Percentiles rank a stretch among this genome's conserved stretches.
phyloP scores from a whole-genome alignment of 2,113 vertebrate genomes.

The Ammodytes marinus region DNA sequence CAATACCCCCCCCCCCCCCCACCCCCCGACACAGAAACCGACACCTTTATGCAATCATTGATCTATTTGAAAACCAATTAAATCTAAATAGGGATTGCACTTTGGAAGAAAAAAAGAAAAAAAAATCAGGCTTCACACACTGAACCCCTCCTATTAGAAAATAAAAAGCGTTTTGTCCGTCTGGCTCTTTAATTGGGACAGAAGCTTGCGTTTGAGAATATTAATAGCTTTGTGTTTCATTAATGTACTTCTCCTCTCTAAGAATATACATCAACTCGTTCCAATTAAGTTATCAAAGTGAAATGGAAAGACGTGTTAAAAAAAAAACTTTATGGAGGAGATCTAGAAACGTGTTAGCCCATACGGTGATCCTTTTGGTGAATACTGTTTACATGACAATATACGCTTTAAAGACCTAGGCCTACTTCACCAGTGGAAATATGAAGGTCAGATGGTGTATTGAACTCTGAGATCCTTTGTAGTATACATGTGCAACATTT shows the following conservation, averaged over 20 bases:
- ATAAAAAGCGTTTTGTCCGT: conserved; percentile 60
- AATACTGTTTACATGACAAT: too few relatives aligned
- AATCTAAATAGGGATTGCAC: conserved; percentile 65
- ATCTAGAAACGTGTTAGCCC: not conserved
- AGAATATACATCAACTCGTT: conserved; percentile 15
- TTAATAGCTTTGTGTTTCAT: conserved; percentile 55
- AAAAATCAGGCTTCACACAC: conserved; percentile 58
- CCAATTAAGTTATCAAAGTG: conserved; percentile 55
- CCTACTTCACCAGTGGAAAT: too few relatives aligned
- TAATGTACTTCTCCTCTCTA: conserved; percentile 17
- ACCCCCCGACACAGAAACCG: conserved; percentile 1
- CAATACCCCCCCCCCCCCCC: not conserved
- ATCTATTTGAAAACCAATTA: conserved; percentile 78
- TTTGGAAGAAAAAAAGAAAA: conserved; percentile 18
- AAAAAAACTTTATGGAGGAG: not conserved
- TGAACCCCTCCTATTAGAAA: conserved; percentile 59
- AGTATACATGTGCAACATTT: too few relatives aligned
- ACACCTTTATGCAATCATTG: conserved; percentile 52
- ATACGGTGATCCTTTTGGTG: not conserved
- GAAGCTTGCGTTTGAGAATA: conserved; percentile 50
- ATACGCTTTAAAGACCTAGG: too few relatives aligned
- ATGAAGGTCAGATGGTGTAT: too few relatives aligned
- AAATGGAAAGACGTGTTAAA: conserved; percentile 34
- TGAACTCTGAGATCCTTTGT: too few relatives aligned
- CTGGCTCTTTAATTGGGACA: conserved; percentile 62